Percentiles rank a stretch among this genome's conserved stretches.
phyloP scores from a whole-genome alignment of 2,797 vertebrate genomes.

The Sphenodon punctatus region DNA sequence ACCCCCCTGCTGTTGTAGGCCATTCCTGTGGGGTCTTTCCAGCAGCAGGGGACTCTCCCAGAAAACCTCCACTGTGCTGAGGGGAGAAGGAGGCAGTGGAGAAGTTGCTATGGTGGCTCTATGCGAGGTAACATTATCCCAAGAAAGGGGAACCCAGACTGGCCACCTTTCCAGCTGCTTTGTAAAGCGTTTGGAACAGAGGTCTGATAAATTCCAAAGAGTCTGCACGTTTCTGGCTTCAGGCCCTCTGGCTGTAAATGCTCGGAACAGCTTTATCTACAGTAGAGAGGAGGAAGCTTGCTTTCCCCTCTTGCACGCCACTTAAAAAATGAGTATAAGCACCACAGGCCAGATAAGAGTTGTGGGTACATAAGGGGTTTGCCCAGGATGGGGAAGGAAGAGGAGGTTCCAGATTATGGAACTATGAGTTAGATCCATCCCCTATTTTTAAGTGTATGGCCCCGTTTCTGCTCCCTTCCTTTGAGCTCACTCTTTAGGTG shows the following conservation, averaged over 20 bases:
- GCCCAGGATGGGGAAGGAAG: no score
- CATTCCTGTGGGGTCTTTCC: rapidly evolving
- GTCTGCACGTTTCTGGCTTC: not conserved
- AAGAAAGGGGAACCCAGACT: not conserved
- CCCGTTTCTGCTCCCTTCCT: no score
- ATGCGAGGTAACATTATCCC: not conserved
- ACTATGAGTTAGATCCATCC: no score
- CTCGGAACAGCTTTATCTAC: not conserved
- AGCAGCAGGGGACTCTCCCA: not conserved
- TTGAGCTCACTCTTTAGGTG: no score
- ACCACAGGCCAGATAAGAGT: no score
- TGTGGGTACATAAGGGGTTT: no score
- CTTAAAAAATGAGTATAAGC: no score
- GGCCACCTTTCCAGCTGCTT: not conserved
- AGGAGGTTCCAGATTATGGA: no score
- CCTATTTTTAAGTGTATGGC: no score
- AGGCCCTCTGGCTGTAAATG: not conserved
- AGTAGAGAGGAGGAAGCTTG: no score
- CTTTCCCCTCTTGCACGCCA: no score
- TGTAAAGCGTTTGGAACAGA: not conserved
- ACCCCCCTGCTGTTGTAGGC: not conserved
- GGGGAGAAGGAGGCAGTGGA: rapidly evolving
- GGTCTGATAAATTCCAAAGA: not conserved
- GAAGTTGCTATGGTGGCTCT: not conserved
- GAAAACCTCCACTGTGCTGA: not conserved